Evolutionary conservation across 2,888 invertebrate genomes (phyloP).

Genomic region (Coelinius sp.): DNA sequence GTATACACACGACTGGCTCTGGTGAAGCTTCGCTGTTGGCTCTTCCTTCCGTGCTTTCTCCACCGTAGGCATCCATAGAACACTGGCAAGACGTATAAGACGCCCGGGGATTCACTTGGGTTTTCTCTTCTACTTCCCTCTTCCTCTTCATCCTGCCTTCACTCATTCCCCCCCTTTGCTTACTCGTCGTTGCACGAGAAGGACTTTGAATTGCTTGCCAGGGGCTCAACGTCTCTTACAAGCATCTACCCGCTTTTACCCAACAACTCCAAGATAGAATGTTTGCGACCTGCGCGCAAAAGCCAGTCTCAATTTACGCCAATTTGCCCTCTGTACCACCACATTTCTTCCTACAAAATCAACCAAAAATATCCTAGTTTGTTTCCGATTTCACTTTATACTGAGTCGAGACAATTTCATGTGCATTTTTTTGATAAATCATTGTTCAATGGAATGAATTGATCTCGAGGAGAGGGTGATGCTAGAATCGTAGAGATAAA

Average conservation of each 20-base stretch:
- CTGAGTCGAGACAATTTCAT: too few relatives aligned
- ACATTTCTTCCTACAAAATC: slow-evolving; percentile 59
- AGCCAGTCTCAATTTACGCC: slow-evolving; percentile 68
- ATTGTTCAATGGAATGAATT: not conserved
- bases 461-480: not conserved
- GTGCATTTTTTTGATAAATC: slow-evolving; percentile 9
- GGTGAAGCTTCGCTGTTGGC: slow-evolving; percentile 57
- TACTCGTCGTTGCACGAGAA: slow-evolving; percentile 44
- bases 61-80: slow-evolving; percentile 50
- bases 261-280: slow-evolving; percentile 45
- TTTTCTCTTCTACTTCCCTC: slow-evolving; percentile 37
- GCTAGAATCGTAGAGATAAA: not conserved
- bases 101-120: slow-evolving; percentile 52
- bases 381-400: slow-evolving; percentile 26
- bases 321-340: slow-evolving; percentile 66
- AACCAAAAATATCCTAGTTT: slow-evolving; percentile 12
- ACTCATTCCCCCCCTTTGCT: slow-evolving; percentile 36
- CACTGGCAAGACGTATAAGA: slow-evolving; percentile 58
- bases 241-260: slow-evolving; percentile 45
- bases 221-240: slow-evolving; percentile 67
- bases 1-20: slow-evolving; percentile 46
- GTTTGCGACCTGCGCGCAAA: slow-evolving; percentile 58
- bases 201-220: slow-evolving; percentile 69
- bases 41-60: slow-evolving; percentile 58
- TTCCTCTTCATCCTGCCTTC: slow-evolving; percentile 31